Base-by-base conservation (phyloP, 1,140 invertebrate genomes). In the Pentalonia nigronervosa region DNA sequence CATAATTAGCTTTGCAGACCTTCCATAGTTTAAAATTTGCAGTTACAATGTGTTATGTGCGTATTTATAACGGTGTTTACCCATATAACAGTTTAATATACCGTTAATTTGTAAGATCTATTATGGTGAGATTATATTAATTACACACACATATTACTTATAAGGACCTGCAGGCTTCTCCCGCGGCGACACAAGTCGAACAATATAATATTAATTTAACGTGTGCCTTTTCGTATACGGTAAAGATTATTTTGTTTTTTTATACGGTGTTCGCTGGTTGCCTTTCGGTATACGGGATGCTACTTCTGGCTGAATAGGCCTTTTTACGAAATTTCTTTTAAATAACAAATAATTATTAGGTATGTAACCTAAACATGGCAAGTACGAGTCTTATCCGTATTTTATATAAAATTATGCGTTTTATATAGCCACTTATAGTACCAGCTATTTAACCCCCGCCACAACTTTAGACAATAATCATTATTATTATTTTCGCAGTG, bases 1-100 rank as follows among this genome's bases (percentile, higher is more conserved):
- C 60, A 76, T 76, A 76, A 76, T 76, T 76, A n/a, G 60, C 30
- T n/a, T n/a, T 76, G 60, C 41, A 41, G 41, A 30, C 30, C n/a
- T n/a, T 76, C 17, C 11, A 67, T 67, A n/a, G 60, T 6, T 6
- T n/a, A 67, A 1, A 1, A 60, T 4, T 30, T 76, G 60, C 6
- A n/a, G 60, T n/a, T 76, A 17, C n/a, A n/a, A 20, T 76, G 17
- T 14, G 30, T 76, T n/a, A 30, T 76, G n/a, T n/a, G n/a, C 14
- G n/a, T 76, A n/a, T 76, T 67, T n/a, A n/a, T n/a, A n/a, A 76
- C 60, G 9, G n/a, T 76, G 60, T 76, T 76, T 76, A 76, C 60
- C 60, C 30, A 30, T 76, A 76, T n/a, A 76, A 76, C 14, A 7
- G 23, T 53, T 48, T 9, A 9, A 6, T 76, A n/a, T n/a, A 67